Base-by-base conservation (phyloP, 2,888 invertebrate genomes). In the Drosophila peninsularis region DNA sequence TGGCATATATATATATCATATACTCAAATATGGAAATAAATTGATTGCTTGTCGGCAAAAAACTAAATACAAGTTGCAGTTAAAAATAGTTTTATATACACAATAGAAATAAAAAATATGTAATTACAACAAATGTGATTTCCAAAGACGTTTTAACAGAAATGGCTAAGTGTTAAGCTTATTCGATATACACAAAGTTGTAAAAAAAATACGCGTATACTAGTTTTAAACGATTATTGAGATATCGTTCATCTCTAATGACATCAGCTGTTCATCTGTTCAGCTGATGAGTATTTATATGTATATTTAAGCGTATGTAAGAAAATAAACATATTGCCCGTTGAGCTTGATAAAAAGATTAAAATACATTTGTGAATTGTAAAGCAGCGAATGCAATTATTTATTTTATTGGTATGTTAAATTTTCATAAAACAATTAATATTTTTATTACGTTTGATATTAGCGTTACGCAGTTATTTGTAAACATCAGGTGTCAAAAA, bases 401-500 rank as follows among this genome's bases (percentile, higher is more conserved):
- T 24, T 57, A n/a, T 44, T 9, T 50, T 49, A 7, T 75, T 42
- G 63, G 78, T 77, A 77, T 50, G 57, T 61, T 17, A 56, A 2
- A 19, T 24, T 36, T 34, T 19, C 32, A n/a, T 47, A 11, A 32
- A 21, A n/a, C 11, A 9, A 32, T n/a, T 10, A 36, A 53, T 47
- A 37, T 47, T 10, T 13, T 5, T 13, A 1, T 11, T 2, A 10
- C 19, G 13, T 2, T 21, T 5, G 2, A 17, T 30, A 21, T 45
- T 21, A 24, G 11, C 3, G 30, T 13, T 66, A 34, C 27, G 6
- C 34, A 21, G 3, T 17, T 19, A 44, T 21, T 62, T 56, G 65
- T 27, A 71, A 71, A 65, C 74, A 75, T 76, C 74, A 75, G 74
- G 76, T 75, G 74, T 75, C 61, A 32, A 57, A 27, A 30, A n/a